These are phyloP conservation scores for Pandion haliaetus DNA, from an alignment of 2,113 vertebrate genomes.

Conservation along the genomic window DNA sequence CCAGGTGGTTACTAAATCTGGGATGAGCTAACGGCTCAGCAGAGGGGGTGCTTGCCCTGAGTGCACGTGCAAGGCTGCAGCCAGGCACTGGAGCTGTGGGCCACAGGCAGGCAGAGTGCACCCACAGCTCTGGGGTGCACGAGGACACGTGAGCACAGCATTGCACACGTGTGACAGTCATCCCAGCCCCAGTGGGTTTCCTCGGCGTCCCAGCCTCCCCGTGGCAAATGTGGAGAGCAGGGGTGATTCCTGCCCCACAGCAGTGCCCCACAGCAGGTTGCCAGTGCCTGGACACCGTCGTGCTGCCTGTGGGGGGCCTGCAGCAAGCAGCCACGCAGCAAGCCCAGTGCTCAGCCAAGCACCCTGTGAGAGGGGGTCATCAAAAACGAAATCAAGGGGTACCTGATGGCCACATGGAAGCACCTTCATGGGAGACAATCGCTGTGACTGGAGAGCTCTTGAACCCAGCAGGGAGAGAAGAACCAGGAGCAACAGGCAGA, in stretches of 20 bases:
- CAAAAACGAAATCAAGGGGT: not conserved
- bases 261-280: not conserved
- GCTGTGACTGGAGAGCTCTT: not conserved
- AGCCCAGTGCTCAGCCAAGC: not conserved
- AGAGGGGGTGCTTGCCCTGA: not conserved
- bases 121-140: fast-evolving
- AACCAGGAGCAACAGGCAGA: not conserved
- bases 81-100: not conserved
- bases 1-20: not conserved
- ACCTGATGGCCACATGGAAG: not conserved
- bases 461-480: not conserved
- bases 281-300: fast-evolving
- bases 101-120: fast-evolving
- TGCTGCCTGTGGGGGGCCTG: not conserved
- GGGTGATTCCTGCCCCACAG: not conserved
- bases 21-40: not conserved
- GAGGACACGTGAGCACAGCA: fast-evolving
- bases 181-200: not conserved
- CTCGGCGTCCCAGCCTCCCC: not conserved
- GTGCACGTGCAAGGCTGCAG: fast-evolving
- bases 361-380: not conserved
- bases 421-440: not conserved
- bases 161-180: fast-evolving
- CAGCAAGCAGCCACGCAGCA: fast-evolving
- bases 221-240: not conserved